Conservation (phyloP, 1,140 invertebrate species). For the Trinorchestia longiramus region DNA sequence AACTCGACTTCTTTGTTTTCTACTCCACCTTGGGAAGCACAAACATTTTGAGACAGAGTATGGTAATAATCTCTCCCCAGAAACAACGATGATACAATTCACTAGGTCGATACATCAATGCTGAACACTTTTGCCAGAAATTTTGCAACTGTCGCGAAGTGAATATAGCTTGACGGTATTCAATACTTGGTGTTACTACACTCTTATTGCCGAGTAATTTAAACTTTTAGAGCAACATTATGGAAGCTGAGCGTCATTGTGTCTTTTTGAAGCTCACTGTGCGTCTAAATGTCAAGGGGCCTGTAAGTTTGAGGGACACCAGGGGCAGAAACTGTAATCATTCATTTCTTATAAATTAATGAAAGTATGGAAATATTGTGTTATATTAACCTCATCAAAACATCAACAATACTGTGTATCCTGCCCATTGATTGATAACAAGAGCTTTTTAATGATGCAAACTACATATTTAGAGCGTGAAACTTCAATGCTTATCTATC, state of each 20-base stretch:
- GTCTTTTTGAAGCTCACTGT: background rate
- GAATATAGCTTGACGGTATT: background rate
- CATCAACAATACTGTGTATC: too few species aligned
- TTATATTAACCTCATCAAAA: too few species aligned
- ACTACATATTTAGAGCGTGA: too few species aligned
- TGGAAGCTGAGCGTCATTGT: background rate
- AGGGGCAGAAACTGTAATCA: too few species aligned
- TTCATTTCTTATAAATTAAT: too few species aligned
- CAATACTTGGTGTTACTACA: background rate
- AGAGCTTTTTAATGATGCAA: too few species aligned
- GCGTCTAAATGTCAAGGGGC: too few species aligned
- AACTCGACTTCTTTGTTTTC: background rate
- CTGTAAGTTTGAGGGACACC: too few species aligned
- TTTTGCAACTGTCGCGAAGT: background rate
- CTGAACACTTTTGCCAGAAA: background rate
- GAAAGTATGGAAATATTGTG: too few species aligned
- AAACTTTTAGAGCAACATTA: background rate
- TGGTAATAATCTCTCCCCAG: background rate
- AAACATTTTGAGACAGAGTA: background rate
- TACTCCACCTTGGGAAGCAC: background rate
- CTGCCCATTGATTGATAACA: too few species aligned
- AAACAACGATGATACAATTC: background rate
- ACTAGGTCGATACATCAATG: background rate
- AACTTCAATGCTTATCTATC: too few species aligned
- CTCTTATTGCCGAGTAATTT: background rate